Evolutionary conservation across 2,888 invertebrate species (phyloP).

Genomic region (Lydus trimaculatus): DNA sequence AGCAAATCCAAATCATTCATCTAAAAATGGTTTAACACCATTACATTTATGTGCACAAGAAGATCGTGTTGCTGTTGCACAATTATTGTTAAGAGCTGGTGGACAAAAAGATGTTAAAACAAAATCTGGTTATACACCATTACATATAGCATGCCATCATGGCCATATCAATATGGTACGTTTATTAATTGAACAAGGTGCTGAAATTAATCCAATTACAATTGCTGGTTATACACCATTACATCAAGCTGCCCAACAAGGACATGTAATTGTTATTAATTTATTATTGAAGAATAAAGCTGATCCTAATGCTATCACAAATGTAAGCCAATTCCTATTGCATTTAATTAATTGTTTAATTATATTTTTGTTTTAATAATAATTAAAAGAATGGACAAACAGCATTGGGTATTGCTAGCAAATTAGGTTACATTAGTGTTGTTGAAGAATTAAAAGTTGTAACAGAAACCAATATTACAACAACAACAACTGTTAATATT

Average conservation of each 20-base stretch:
- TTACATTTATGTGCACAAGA: slow-evolving; percentile 98
- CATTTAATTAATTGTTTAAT: background rate
- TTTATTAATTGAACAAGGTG: slow-evolving; percentile 88
- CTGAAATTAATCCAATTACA: slow-evolving; percentile 86
- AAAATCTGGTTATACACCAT: slow-evolving; percentile 96
- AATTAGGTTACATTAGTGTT: slow-evolving; percentile 97
- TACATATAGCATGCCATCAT: slow-evolving; percentile 98
- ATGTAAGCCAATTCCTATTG: slow-evolving; percentile 72
- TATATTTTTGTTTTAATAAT: background rate
- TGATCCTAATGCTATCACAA: slow-evolving; percentile 93
- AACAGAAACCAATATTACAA: slow-evolving; percentile 74
- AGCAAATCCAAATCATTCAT: slow-evolving; percentile 88
- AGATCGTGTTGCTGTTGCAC: slow-evolving; percentile 96
- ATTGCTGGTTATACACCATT: slow-evolving; percentile 92
- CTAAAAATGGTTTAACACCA: slow-evolving; percentile 94
- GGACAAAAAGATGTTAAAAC: slow-evolving; percentile 78
- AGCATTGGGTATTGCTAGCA: slow-evolving; percentile 94
- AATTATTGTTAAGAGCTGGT: slow-evolving; percentile 87
- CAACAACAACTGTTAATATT: slow-evolving; percentile 65
- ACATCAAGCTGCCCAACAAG: slow-evolving; percentile 99
- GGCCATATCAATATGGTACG: slow-evolving; percentile 97
- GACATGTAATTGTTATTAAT: slow-evolving; percentile 94
- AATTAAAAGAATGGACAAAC: slow-evolving; percentile 90
- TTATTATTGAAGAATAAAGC: slow-evolving; percentile 91
- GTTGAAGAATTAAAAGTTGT: slow-evolving; percentile 95